Percentiles rank a stretch among this genome's conserved stretches.
Evolutionary conservation across 2,113 vertebrate species (phyloP).

Genomic region (Henicopernis longicauda): DNA sequence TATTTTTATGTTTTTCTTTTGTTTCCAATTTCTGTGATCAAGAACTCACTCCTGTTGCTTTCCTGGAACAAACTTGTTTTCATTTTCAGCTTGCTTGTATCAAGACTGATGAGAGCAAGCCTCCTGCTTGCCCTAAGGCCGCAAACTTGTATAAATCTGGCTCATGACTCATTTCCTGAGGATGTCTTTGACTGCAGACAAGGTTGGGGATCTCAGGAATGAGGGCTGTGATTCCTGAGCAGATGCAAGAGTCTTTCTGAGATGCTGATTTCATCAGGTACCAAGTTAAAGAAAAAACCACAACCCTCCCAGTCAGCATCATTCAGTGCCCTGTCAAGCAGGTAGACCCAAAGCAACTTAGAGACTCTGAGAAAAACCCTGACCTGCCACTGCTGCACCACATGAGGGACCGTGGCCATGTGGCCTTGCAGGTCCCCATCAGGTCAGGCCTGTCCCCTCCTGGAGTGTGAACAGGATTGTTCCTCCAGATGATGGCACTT

Average conservation of each 20-base stretch:
- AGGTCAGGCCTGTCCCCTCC: neutral
- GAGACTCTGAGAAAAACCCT: neutral
- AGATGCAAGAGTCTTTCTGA: neutral
- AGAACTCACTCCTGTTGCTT: slow-evolving; percentile 10
- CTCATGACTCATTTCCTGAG: slow-evolving; percentile 38
- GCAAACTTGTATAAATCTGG: slow-evolving; percentile 22
- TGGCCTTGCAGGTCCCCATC: neutral
- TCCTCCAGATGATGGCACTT: neutral
- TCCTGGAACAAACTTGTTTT: slow-evolving; percentile 34
- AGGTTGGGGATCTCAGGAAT: neutral
- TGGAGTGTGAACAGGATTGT: neutral
- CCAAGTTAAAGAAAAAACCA: neutral
- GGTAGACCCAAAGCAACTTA: neutral
- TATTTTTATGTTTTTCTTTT: neutral
- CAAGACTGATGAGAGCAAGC: slow-evolving; percentile 20
- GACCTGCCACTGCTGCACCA: neutral
- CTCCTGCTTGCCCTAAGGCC: slow-evolving; percentile 21
- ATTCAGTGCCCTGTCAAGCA: neutral
- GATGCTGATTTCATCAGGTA: neutral
- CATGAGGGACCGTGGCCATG: rapidly evolving
- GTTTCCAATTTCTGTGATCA: slow-evolving; percentile 8
- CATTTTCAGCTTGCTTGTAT: slow-evolving; percentile 33
- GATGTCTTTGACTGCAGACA: neutral
- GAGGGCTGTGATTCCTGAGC: neutral
- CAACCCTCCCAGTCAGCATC: neutral